Evolutionary conservation across 2,797 vertebrate species (phyloP), one percentile per base, ranked within the genome.

Genomic region (Gallirallus australis): DNA sequence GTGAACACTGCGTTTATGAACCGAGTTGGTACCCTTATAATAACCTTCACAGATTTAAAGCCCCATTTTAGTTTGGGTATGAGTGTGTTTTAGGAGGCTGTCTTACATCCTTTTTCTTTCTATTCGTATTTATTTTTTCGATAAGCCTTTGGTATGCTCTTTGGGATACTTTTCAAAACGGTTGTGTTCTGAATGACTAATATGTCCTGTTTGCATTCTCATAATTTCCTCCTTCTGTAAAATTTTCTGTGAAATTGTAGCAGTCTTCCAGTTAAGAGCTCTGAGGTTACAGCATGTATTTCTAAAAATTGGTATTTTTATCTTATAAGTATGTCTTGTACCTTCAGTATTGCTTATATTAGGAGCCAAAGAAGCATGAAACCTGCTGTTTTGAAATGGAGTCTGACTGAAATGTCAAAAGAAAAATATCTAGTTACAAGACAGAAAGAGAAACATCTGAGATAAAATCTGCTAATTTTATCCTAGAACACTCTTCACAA

Each of bases 391-490:
- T 82, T 69, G 82, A 93, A 90, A 81, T 61, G 8, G 14, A 81
- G 9, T 81, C 69, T 90, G 61, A 71, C 27, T 47, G 40, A 90
- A 94, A 88, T 76, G 54, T 91, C 82, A 59, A 54, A 91, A 71
- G 76, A 83, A 88, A 95, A 77, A 87, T 66, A 78, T 15, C 60
- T 77, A 57, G 23, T 85, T 95, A 53, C 33, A 72, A 87, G 64
- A 78, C 17, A 47, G 47, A 37, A 15, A 90, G 40, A 68, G 53
- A 88, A 89, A 92, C 50, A 57, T 87, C 40, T 69, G 54, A 92
- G 30, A 83, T 75, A 76, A 86, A 89, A 83, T 85, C 92, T 86
- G 9, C 82, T 78, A 69, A 66, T 84, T 96, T 93, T 92, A 42
- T 92, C 63, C 25, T 72, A 66, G 72, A 81, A 69, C 54, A 48